A percentile compares a stretch with the other conserved stretches of the same genome.
Conservation (phyloP, 1,140 invertebrate species). For the Pollicipes pollicipes region DNA sequence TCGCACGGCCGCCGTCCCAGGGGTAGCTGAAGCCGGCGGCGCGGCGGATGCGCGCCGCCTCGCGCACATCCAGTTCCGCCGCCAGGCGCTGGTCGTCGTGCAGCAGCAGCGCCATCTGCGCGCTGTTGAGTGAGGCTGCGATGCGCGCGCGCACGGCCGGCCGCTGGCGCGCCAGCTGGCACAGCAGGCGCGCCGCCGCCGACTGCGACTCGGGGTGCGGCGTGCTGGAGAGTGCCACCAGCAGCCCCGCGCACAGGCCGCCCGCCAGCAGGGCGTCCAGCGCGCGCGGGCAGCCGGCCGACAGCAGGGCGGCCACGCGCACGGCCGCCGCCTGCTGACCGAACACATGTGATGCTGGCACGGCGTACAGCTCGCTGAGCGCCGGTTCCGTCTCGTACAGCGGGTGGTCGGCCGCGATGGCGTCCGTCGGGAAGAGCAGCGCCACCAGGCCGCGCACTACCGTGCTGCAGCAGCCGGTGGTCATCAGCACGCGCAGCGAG, state of each 20-base stretch:
- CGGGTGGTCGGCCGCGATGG: background rate
- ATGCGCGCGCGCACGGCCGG: background rate
- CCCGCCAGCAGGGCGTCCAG: background rate
- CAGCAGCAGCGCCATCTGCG: background rate
- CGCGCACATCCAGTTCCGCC: background rate
- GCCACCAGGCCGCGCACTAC: background rate
- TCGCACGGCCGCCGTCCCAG: background rate
- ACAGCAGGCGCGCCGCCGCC: background rate
- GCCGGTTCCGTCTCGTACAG: background rate
- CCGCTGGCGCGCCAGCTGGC: background rate
- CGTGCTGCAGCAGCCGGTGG: background rate
- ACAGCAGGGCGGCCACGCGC: background rate
- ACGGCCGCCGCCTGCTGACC: background rate
- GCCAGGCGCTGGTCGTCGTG: background rate
- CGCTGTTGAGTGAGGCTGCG: background rate
- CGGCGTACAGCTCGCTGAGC: background rate
- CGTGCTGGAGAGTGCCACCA: background rate
- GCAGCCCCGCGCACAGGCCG: background rate
- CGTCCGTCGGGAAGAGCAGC: background rate
- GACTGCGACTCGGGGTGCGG: background rate
- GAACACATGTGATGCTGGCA: background rate
- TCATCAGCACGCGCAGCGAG: background rate
- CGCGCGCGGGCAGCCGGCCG: background rate
- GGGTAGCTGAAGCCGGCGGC: background rate
- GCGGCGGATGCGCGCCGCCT: background rate